phyloP scores from a whole-genome alignment of 2,888 invertebrate species.

The Lordiphosa fenestrarum region DNA sequence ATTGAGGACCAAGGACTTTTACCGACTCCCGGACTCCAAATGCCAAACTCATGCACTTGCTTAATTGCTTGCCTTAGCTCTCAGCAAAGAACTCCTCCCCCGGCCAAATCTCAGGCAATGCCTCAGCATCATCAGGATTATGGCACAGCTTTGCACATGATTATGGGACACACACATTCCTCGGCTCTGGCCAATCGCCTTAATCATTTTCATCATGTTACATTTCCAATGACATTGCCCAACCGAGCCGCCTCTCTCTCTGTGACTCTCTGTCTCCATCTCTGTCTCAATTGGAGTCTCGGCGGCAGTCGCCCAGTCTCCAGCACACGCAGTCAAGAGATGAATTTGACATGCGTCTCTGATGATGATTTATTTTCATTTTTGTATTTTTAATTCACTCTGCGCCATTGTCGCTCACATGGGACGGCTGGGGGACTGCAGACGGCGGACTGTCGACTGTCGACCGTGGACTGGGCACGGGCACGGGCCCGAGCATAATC shows the following conservation, averaged over 20 bases:
- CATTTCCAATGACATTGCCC: slow-evolving; percentile 52
- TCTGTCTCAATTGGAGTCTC: slow-evolving; percentile 20
- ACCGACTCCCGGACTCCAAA: too few relatives aligned
- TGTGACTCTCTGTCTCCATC: slow-evolving; percentile 8
- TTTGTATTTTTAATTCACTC: slow-evolving; percentile 69
- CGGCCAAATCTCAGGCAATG: too few relatives aligned
- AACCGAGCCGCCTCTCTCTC: slow-evolving; percentile 24
- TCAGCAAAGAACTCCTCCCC: too few relatives aligned
- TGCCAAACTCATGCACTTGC: too few relatives aligned
- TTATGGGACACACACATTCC: too few relatives aligned
- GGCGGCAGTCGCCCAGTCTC: slow-evolving; percentile 2
- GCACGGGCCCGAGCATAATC: slow-evolving; percentile 46
- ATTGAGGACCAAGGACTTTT: too few relatives aligned
- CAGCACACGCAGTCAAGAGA: slow-evolving; percentile 57
- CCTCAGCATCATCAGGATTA: too few relatives aligned
- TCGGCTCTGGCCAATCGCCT: not conserved
- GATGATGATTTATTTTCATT: slow-evolving; percentile 69
- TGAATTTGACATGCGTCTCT: slow-evolving; percentile 70
- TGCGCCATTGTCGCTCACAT: slow-evolving; percentile 65
- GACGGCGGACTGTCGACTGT: not conserved
- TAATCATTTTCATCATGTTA: slow-evolving; percentile 57
- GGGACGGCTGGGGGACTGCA: not conserved
- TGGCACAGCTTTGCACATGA: too few relatives aligned
- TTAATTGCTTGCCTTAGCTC: too few relatives aligned
- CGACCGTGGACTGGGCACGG: slow-evolving; percentile 8